A percentile compares a stretch with the other conserved stretches of the same genome.
Evolutionary conservation across 2,888 invertebrate species (phyloP).

Genomic region (Meiosimyza decipiens): DNA sequence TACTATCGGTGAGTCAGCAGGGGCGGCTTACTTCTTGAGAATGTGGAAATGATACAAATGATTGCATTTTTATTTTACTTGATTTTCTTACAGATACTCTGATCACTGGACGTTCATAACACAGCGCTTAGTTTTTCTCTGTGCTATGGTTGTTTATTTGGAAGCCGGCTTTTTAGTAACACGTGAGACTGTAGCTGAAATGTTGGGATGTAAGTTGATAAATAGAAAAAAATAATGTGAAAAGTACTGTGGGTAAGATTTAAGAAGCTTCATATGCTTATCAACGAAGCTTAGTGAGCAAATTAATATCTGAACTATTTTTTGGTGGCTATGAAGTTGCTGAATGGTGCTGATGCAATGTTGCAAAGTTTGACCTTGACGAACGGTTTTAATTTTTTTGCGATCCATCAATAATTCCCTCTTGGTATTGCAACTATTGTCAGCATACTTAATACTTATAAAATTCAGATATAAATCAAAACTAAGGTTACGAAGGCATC

Average conservation of each 20-base stretch:
- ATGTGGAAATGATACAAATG: neutral
- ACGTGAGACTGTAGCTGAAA: constrained; percentile 79
- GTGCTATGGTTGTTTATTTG: constrained; percentile 82
- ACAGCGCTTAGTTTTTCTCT: constrained; percentile 82
- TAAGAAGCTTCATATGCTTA: constrained; percentile 14
- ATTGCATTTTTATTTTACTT: too few species aligned
- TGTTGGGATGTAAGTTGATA: constrained; percentile 77
- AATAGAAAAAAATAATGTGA: neutral
- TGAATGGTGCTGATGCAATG: too few species aligned
- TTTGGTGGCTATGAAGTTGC: too few species aligned
- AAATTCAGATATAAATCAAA: too few species aligned
- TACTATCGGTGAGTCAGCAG: constrained; percentile 75
- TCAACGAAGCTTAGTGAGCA: too few species aligned
- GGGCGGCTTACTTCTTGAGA: neutral
- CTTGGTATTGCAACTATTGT: too few species aligned
- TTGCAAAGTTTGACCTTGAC: too few species aligned
- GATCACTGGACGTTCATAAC: constrained; percentile 89
- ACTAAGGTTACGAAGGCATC: too few species aligned
- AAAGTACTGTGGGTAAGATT: neutral
- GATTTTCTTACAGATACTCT: constrained; percentile 71
- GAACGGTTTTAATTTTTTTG: too few species aligned
- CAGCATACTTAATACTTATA: too few species aligned
- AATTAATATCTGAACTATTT: too few species aligned
- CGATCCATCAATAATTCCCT: too few species aligned
- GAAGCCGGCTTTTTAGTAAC: constrained; percentile 80